Percentiles rank a stretch among this genome's conserved stretches.
These are phyloP conservation scores for Formica exsecta DNA, from an alignment of 1,140 invertebrate species.

Conservation along the genomic window DNA sequence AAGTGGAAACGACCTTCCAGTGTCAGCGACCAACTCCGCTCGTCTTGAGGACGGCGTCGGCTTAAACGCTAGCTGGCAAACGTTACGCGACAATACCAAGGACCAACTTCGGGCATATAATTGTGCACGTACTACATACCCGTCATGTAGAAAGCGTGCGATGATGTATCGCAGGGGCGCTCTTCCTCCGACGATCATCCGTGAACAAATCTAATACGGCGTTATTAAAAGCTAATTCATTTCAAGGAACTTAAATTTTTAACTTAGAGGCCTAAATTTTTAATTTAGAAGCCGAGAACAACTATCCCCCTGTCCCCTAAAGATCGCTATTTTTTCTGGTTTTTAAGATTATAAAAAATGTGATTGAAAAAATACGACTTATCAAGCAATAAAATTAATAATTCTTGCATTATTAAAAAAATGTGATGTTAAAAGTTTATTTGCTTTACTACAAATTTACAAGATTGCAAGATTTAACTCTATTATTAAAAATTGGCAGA, in stretches of 20 bases:
- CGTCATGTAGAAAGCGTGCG: conserved; percentile 69
- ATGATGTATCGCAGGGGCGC: conserved; percentile 49
- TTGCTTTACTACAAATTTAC: background rate
- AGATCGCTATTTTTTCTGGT: background rate
- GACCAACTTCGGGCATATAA: conserved; percentile 70
- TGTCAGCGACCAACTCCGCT: conserved; percentile 74
- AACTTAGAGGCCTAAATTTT: background rate
- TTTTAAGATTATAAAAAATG: background rate
- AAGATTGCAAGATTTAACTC: background rate
- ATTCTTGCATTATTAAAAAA: background rate
- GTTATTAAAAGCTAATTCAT: background rate
- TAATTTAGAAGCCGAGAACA: background rate
- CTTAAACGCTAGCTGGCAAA: conserved; percentile 43
- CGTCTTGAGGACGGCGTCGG: conserved; percentile 68
- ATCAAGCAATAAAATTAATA: background rate
- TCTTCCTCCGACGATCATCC: conserved; percentile 21
- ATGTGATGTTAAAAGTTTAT: background rate
- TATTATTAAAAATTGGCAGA: background rate
- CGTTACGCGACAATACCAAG: conserved; percentile 73
- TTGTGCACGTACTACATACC: conserved; percentile 60
- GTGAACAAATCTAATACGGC: background rate
- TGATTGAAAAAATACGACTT: background rate
- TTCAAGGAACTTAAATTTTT: background rate
- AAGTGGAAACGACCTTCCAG: conserved; percentile 76
- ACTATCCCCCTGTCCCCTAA: too few species aligned